Conservation (phyloP, 2,797 vertebrate species). For the Cossypha caffra region DNA sequence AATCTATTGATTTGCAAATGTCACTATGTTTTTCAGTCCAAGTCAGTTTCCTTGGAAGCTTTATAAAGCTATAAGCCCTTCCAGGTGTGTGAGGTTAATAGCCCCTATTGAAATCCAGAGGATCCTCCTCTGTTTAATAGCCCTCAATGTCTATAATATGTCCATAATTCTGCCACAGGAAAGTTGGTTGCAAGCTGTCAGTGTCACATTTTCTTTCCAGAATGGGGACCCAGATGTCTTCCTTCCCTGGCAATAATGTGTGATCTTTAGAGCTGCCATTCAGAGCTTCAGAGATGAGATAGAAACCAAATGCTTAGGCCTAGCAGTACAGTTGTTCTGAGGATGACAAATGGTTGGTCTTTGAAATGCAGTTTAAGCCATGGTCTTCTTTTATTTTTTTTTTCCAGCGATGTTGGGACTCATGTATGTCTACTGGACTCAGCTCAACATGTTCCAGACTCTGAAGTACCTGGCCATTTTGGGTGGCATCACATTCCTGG, state of each 20-base stretch:
- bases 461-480: conserved; percentile 96
- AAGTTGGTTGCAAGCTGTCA: neutral
- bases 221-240: neutral
- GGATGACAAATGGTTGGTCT: neutral
- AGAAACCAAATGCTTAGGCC: neutral
- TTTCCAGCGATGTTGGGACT: conserved; percentile 91
- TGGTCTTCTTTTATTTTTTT: neutral
- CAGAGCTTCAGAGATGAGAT: neutral
- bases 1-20: neutral
- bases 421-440: conserved; percentile 99
- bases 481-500: conserved; percentile 93
- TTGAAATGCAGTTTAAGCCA: neutral
- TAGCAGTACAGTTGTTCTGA: neutral
- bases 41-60: neutral
- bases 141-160: neutral
- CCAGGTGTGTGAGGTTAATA: neutral
- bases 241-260: neutral
- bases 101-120: neutral
- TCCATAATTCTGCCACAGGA: neutral
- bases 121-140: neutral
- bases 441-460: conserved; percentile 99
- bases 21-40: neutral
- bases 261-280: neutral
- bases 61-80: neutral
- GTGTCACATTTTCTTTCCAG: neutral